These are phyloP conservation scores for Pachypanchax playfairii DNA, from an alignment of 2,113 vertebrate species.

Conservation along the genomic window DNA sequence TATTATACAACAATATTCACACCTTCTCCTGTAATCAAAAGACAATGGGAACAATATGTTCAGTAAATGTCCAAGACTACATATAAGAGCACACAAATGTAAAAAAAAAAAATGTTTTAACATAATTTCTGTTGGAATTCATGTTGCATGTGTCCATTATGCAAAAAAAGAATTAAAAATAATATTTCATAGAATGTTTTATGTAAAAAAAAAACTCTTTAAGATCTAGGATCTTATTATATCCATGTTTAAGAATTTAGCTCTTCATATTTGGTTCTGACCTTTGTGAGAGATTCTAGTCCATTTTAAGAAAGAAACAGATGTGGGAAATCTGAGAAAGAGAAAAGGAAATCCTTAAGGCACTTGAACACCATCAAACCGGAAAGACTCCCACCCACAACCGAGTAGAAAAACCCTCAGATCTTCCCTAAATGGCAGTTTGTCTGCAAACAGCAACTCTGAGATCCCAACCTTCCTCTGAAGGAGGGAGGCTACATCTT, in stretches of 20 bases:
- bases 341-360: conserved; percentile 70
- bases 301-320: conserved; percentile 32
- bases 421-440: conserved; percentile 65
- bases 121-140: conserved; percentile 29
- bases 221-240: not conserved
- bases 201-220: conserved; percentile 3
- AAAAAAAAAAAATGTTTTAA: conserved; percentile 39
- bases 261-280: conserved; percentile 25
- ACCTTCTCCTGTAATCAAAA: conserved; percentile 46
- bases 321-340: conserved; percentile 53
- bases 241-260: conserved; percentile 32
- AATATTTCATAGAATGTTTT: no score
- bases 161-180: no score
- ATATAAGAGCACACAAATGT: conserved; percentile 43
- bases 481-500: conserved; percentile 10
- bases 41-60: conserved; percentile 76
- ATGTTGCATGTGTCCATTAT: conserved; percentile 11
- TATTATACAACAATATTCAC: conserved; percentile 54
- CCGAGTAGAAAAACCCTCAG: conserved; percentile 47
- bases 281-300: conserved; percentile 16
- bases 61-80: conserved; percentile 68
- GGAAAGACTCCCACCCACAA: conserved; percentile 62
- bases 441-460: conserved; percentile 39
- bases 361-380: conserved; percentile 76
- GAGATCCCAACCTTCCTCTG: not conserved